Percentiles rank a stretch among this genome's conserved stretches.
Conservation (phyloP, 2,888 invertebrate genomes). For the Acrocyrtus sp. region DNA sequence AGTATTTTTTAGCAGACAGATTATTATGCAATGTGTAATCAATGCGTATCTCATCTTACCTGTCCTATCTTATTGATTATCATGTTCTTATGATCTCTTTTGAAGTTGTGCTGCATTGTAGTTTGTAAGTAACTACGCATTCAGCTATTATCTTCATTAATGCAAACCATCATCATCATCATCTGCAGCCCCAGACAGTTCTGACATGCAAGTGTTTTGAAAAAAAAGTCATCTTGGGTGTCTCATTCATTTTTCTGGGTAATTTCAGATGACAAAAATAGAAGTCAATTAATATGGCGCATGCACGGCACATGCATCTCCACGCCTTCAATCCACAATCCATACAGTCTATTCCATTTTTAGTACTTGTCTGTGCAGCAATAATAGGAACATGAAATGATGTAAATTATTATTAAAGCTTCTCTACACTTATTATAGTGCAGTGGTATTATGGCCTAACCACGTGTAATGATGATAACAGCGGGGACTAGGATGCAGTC, state of each 20-base stretch:
- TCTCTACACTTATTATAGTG: too few species aligned
- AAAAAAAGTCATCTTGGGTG: neutral
- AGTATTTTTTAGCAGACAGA: neutral
- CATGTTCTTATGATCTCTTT: neutral
- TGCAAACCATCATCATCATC: neutral
- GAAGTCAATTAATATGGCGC: neutral
- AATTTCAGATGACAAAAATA: neutral
- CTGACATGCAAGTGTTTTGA: neutral
- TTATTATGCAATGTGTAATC: neutral
- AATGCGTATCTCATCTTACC: neutral
- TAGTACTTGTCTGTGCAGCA: too few species aligned
- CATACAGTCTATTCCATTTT: too few species aligned
- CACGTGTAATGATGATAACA: too few species aligned
- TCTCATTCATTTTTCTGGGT: too few species aligned
- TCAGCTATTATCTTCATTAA: neutral
- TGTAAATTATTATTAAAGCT: too few species aligned
- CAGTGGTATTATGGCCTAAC: too few species aligned
- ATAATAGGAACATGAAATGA: too few species aligned
- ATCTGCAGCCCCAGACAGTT: too few species aligned
- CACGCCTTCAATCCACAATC: neutral
- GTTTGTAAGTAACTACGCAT: too few species aligned
- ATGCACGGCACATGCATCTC: neutral
- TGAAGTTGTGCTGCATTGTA: neutral
- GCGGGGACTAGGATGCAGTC: neutral
- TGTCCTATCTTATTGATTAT: neutral